These are phyloP conservation scores for Danionella dracula DNA, from an alignment of 2,797 vertebrate species.

Conservation along the genomic window DNA sequence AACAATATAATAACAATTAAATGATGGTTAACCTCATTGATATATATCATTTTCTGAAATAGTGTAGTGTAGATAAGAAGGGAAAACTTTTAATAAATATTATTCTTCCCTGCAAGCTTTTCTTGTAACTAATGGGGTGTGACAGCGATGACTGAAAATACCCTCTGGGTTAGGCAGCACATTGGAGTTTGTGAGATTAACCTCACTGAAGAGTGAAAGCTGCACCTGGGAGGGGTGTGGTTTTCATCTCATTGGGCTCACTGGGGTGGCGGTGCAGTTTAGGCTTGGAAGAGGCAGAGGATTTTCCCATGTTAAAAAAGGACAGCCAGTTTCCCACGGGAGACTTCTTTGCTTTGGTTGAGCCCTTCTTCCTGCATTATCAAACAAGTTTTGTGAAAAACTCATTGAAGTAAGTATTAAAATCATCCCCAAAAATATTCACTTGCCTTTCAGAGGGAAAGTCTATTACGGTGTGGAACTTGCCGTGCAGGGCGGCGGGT, in stretches of 20 bases:
- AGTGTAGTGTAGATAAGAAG: too few species aligned
- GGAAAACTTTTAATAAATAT: too few species aligned
- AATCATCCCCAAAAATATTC: too few species aligned
- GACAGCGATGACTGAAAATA: background rate
- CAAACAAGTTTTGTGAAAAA: background rate
- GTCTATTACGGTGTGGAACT: slow-evolving; percentile 93
- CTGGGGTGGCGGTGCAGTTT: slow-evolving; percentile 93
- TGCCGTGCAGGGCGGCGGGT: slow-evolving; percentile 86
- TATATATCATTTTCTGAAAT: too few species aligned
- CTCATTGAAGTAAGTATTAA: background rate
- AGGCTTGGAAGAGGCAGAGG: slow-evolving; percentile 81
- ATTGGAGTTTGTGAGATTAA: background rate
- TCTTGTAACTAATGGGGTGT: background rate
- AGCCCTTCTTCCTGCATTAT: slow-evolving; percentile 74
- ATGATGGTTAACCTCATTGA: too few species aligned
- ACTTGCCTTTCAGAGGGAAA: slow-evolving; percentile 87
- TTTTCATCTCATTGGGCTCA: slow-evolving; percentile 91
- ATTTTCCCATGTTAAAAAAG: slow-evolving; percentile 94
- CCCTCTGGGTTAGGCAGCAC: slow-evolving; percentile 1
- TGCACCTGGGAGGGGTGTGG: slow-evolving; percentile 85
- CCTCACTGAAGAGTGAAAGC: slow-evolving; percentile 9
- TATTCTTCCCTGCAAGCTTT: too few species aligned
- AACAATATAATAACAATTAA: too few species aligned
- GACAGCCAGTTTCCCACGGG: slow-evolving; percentile 95
- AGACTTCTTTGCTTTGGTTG: slow-evolving; percentile 88